Base-by-base conservation (phyloP, 1,140 invertebrate species). In the Eueides isabella region DNA sequence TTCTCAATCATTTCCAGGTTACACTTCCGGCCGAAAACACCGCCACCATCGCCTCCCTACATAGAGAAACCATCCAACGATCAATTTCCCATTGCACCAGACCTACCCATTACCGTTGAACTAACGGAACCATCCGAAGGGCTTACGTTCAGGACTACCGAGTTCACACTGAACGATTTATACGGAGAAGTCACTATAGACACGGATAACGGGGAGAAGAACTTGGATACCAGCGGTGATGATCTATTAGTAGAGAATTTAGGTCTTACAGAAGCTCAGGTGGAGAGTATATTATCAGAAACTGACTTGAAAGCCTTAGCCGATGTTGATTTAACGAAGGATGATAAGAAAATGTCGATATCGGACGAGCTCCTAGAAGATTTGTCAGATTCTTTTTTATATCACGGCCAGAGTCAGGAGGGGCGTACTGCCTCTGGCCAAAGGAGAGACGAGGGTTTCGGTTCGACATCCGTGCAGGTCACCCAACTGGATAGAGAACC, bases 1-100 rank as follows among this genome's bases (percentile, higher is more conserved):
- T 69, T 29, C 30, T 70, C 9, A 26, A 71, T 44, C 14, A 19
- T 41, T 67, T 74, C 55, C 80, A 96, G 96, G 96, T 94, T 96
- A 89, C 96, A 97, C 87, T 97, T 97, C 89, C 95, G 96, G 81
- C 96, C 96, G 72, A 96, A 96, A 93, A 96, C 96, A 63, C 95
- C 95, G 44, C 92, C 92, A 19, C 84, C 84, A 0, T 79, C 82
- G 1, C 82, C 88, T 1, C 81, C 84, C 0, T 81, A 82, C 61
- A 79, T 80, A 11, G 82, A 86, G n/a, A 55, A 83, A 35, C 82
- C 80, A 14, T 74, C 87, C n/a, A 91, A 91, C 9, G 81, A 85
- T 30, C 86, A 83, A 30, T 86, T 92, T 19, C 92, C 94, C 28
- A 89, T 95, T 72, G 89, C 92, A 23, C 88, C 91, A 63, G 90